Evolutionary conservation across 1,140 invertebrate species (phyloP).

Genomic region (Gryllus bimaculatus): DNA sequence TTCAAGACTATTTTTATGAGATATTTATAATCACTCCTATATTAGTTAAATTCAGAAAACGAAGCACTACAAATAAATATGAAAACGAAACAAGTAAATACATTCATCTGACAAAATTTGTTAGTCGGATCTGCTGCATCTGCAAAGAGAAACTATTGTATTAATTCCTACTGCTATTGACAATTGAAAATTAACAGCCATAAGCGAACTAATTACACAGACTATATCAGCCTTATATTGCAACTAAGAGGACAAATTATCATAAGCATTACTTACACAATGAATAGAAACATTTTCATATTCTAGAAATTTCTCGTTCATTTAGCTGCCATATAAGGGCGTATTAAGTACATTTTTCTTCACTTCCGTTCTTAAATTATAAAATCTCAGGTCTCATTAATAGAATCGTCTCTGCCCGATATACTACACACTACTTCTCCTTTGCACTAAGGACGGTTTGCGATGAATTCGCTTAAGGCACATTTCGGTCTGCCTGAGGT

Average conservation of each 20-base stretch:
- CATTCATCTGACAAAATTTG: not conserved
- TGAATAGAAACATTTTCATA: not conserved
- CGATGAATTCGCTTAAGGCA: not conserved
- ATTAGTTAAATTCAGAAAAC: not conserved
- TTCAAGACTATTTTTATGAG: too few relatives aligned
- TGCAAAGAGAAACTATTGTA: not conserved
- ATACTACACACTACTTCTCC: not conserved
- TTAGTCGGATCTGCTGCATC: not conserved
- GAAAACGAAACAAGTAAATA: not conserved
- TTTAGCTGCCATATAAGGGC: too few relatives aligned
- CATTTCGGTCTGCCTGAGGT: not conserved
- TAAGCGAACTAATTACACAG: not conserved
- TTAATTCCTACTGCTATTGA: not conserved
- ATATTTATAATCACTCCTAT: too few relatives aligned
- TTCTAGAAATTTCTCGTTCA: too few relatives aligned
- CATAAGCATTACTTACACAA: not conserved
- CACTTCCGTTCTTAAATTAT: not conserved
- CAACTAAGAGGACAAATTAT: not conserved
- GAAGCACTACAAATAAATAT: not conserved
- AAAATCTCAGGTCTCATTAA: too few relatives aligned
- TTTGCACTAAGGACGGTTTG: not conserved
- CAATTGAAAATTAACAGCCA: not conserved
- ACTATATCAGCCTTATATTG: not conserved
- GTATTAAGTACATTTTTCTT: not conserved
- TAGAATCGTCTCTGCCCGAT: too few relatives aligned